Evolutionary conservation across 2,797 vertebrate genomes (phyloP).

Genomic region (Cyprinodon diabolis): DNA sequence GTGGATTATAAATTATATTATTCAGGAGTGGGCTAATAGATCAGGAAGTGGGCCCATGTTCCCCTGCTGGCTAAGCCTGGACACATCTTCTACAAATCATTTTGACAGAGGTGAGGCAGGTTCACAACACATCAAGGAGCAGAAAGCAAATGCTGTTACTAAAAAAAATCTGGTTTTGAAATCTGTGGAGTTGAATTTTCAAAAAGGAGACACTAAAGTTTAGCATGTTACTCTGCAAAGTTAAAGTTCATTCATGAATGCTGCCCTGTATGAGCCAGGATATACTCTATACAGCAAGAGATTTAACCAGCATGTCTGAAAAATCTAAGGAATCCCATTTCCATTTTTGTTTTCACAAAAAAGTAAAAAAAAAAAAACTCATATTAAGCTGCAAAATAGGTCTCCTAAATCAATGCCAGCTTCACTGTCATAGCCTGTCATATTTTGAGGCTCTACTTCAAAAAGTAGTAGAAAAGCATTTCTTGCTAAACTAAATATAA

Average conservation of each 20-base stretch:
- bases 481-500: no score
- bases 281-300: not conserved
- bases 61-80: slow-evolving; percentile 4
- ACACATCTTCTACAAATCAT: slow-evolving; percentile 27
- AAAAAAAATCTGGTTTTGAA: not conserved
- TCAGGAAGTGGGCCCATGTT: slow-evolving; percentile 1
- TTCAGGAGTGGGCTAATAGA: slow-evolving; percentile 7
- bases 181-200: not conserved
- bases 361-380: not conserved
- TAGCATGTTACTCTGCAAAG: not conserved
- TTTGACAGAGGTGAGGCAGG: slow-evolving; percentile 31
- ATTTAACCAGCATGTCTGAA: not conserved
- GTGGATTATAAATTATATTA: slow-evolving; percentile 4
- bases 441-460: no score
- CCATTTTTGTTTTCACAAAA: not conserved
- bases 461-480: no score
- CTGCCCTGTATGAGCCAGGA: not conserved
- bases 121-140: slow-evolving; percentile 23
- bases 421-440: not conserved
- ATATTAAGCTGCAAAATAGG: not conserved
- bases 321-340: not conserved
- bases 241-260: not conserved
- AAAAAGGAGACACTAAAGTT: not conserved
- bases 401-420: not conserved
- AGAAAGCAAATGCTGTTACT: slow-evolving; percentile 16